phyloP scores from a whole-genome alignment of 1,140 invertebrate species.

The Nasonia vitripennis region DNA sequence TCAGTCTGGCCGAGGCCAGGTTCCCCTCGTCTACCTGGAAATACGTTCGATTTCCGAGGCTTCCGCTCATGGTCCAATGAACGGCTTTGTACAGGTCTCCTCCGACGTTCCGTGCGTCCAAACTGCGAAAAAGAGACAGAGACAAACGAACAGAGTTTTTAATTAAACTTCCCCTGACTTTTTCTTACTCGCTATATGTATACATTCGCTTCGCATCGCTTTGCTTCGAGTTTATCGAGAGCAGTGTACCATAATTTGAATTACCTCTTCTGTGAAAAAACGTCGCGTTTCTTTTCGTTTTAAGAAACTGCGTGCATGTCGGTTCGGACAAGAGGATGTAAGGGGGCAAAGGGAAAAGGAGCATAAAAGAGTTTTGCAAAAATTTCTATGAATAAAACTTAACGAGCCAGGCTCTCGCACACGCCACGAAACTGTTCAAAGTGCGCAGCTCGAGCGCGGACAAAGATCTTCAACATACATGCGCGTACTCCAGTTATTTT shows the following conservation, averaged over 20 bases:
- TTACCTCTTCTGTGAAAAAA: no score
- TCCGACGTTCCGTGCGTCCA: slow-evolving; percentile 81
- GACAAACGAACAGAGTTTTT: slow-evolving; percentile 33
- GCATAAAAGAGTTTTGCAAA: slow-evolving; percentile 6
- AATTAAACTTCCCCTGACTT: slow-evolving; percentile 26
- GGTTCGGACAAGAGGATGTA: not conserved
- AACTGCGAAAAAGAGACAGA: slow-evolving; percentile 75
- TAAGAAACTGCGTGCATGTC: no score
- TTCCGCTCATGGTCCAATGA: slow-evolving; percentile 85
- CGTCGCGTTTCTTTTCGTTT: no score
- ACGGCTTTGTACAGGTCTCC: slow-evolving; percentile 78
- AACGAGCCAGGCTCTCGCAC: slow-evolving; percentile 2
- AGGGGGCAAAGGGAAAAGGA: not conserved
- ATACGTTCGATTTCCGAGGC: slow-evolving; percentile 84
- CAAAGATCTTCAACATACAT: slow-evolving; percentile 22
- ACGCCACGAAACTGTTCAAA: slow-evolving; percentile 5
- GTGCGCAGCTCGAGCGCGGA: not conserved
- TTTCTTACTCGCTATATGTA: not conserved
- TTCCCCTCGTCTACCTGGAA: slow-evolving; percentile 84
- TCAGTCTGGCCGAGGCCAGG: slow-evolving; percentile 77
- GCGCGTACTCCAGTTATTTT: slow-evolving; percentile 29
- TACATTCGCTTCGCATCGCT: no score
- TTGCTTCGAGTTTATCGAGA: no score
- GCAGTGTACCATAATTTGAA: no score
- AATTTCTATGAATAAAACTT: slow-evolving; percentile 31